These are phyloP conservation scores for Falcunculus frontatus DNA, from an alignment of 2,113 vertebrate species.

Conservation along the genomic window DNA sequence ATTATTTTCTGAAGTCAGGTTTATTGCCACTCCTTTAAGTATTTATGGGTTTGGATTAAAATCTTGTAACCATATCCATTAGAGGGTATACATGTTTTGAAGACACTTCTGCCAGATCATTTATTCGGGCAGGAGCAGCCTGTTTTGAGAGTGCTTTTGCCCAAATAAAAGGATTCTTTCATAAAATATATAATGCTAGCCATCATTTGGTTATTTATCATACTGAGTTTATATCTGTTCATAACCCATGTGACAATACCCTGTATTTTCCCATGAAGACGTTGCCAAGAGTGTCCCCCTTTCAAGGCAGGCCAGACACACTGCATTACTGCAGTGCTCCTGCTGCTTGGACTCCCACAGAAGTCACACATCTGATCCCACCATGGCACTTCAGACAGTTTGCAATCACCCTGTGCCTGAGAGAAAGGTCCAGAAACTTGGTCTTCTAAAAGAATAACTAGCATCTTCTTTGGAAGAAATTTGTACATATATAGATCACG, in stretches of 20 bases:
- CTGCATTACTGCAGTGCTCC: neutral
- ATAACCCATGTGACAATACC: neutral
- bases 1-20: neutral
- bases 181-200: neutral
- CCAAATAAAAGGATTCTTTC: neutral
- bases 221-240: neutral
- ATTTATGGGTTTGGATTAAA: neutral
- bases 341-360: neutral
- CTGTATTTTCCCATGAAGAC: neutral
- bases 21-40: neutral
- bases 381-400: neutral
- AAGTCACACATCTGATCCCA: neutral
- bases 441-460: neutral
- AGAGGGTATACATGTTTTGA: neutral
- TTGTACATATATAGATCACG: accelerated
- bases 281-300: neutral
- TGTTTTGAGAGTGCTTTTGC: neutral
- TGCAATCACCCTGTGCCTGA: neutral
- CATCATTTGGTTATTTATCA: neutral
- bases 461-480: neutral
- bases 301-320: neutral
- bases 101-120: neutral
- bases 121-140: neutral
- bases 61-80: neutral
- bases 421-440: neutral